Conservation (phyloP, 1,140 invertebrate species). For the Drosophila bipectinata region DNA sequence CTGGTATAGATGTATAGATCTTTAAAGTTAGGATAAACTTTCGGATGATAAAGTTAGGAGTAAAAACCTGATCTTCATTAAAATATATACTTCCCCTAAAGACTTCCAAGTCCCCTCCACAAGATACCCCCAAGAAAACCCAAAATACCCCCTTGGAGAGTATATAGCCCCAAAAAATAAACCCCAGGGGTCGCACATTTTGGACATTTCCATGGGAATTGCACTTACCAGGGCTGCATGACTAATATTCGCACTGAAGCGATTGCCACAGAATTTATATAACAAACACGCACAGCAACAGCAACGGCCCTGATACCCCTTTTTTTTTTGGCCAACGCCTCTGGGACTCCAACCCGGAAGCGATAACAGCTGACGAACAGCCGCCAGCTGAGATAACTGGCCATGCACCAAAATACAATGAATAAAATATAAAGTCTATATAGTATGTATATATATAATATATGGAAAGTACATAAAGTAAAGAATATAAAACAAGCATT, state of each 20-base stretch:
- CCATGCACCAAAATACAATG: constrained; percentile 39
- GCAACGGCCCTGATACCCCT: background rate
- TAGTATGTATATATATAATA: background rate
- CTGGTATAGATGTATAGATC: no score
- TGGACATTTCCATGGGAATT: constrained; percentile 20
- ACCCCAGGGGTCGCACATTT: constrained; percentile 21
- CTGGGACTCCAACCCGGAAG: constrained; percentile 22
- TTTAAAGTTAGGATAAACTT: no score
- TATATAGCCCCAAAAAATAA: no score
- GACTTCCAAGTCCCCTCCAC: no score
- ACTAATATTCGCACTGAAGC: background rate
- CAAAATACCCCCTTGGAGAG: background rate
- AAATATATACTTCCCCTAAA: no score
- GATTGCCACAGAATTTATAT: constrained; percentile 14
- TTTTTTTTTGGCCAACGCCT: background rate
- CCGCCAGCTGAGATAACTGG: constrained; percentile 40
- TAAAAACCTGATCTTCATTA: no score
- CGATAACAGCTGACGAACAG: constrained; percentile 28
- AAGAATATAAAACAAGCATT: background rate
- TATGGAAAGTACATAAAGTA: constrained; percentile 6
- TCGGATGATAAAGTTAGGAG: no score
- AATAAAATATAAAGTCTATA: constrained; percentile 26
- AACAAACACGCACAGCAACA: constrained; percentile 22
- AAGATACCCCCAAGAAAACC: no score
- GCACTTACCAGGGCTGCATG: constrained; percentile 47